Percentiles rank a stretch among this genome's conserved stretches.
phyloP scores from a whole-genome alignment of 2,113 vertebrate genomes.

The Pavo muticus region DNA sequence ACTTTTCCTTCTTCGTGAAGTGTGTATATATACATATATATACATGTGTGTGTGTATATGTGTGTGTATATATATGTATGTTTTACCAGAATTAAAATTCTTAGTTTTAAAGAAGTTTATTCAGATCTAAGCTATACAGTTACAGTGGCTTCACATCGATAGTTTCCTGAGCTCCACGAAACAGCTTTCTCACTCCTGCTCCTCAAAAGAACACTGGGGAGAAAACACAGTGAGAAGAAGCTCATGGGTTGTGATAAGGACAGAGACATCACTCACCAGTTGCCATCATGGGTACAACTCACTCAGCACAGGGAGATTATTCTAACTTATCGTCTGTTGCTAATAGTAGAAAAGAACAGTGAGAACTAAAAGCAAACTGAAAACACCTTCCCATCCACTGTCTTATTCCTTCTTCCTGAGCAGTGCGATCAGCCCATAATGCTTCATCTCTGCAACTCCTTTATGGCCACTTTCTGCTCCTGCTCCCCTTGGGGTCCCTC shows the following conservation, averaged over 20 bases:
- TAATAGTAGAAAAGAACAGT: background rate
- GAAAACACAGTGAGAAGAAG: background rate
- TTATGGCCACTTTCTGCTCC: background rate
- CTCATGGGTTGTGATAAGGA: background rate
- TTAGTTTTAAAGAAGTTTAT: background rate
- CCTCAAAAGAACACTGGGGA: background rate
- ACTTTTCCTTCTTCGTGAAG: background rate
- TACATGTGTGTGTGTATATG: no score
- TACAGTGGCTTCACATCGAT: background rate
- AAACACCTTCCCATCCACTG: background rate
- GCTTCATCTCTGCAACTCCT: background rate
- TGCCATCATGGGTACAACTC: background rate
- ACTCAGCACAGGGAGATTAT: background rate
- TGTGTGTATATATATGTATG: no score
- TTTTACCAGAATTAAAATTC: background rate
- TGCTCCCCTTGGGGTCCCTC: background rate
- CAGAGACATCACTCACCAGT: background rate
- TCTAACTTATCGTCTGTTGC: background rate
- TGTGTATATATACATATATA: no score
- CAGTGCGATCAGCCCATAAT: background rate
- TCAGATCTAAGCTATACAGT: background rate
- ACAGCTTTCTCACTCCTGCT: background rate
- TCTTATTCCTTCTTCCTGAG: background rate
- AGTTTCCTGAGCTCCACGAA: background rate
- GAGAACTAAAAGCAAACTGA: background rate